Conservation (phyloP, 1,140 invertebrate species). For the Drosophila tani region DNA sequence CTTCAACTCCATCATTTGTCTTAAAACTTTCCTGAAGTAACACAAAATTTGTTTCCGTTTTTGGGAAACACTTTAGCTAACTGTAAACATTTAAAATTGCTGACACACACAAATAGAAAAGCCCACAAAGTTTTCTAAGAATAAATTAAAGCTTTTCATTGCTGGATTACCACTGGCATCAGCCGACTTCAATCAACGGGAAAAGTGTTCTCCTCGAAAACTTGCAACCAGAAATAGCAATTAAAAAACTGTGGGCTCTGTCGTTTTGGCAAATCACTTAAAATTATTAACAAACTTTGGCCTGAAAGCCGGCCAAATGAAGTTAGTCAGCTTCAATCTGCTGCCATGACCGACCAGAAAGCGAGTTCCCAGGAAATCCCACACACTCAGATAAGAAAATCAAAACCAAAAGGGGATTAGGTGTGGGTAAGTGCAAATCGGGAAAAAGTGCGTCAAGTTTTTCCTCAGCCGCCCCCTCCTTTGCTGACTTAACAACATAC, state of each 20-base stretch:
- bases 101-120: constrained; percentile 16
- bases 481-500: constrained; percentile 81
- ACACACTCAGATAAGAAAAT: constrained; percentile 60
- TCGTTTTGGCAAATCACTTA: constrained; percentile 68
- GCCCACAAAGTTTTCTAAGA: constrained; percentile 7
- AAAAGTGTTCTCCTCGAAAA: constrained; percentile 19
- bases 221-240: constrained; percentile 32
- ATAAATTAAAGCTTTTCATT: constrained; percentile 5
- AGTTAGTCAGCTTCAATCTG: constrained; percentile 43
- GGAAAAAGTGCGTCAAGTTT: constrained; percentile 75
- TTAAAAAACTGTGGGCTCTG: constrained; percentile 60
- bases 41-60: constrained; percentile 4
- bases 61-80: neutral
- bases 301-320: constrained; percentile 38
- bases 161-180: neutral
- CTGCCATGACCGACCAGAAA: constrained; percentile 40
- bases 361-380: constrained; percentile 31
- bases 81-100: constrained; percentile 18
- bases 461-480: constrained; percentile 7
- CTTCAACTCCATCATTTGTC: neutral
- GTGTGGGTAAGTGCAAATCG: constrained; percentile 68
- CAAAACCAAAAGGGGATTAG: constrained; percentile 29
- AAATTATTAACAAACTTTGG: constrained; percentile 73
- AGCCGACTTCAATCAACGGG: constrained; percentile 18
- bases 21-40: neutral